Conservation (phyloP, 92 coral and sea anemone species). For the Epizoanthus stellaris region DNA sequence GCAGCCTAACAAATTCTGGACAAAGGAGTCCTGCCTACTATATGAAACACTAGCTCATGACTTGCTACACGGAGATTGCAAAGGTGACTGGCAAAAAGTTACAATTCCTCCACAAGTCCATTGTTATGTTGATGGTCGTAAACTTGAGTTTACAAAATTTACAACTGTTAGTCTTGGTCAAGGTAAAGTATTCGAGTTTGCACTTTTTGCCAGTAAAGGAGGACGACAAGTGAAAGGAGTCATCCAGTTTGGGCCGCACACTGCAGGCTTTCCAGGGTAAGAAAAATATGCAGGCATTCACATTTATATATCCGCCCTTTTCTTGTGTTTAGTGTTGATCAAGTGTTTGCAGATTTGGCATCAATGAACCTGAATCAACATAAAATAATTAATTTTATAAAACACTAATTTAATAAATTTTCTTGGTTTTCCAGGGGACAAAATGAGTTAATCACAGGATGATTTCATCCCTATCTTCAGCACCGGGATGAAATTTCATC, state of each 20-base stretch:
- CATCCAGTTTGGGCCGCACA: constrained; percentile 77
- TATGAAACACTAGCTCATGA: constrained; percentile 22
- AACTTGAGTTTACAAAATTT: constrained; percentile 55
- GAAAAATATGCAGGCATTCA: neutral
- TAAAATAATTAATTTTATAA: no score
- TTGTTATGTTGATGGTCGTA: no score
- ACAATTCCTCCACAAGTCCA: neutral
- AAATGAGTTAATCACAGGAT: no score
- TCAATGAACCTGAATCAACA: no score
- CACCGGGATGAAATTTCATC: no score
- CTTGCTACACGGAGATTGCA: constrained; percentile 51
- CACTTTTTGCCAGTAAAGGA: constrained; percentile 53
- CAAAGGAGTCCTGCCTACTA: constrained; percentile 54
- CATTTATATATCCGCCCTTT: no score
- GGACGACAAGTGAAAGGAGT: constrained; percentile 64
- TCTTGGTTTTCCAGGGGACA: no score
- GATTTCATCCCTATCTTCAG: no score
- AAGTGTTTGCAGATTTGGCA: no score
- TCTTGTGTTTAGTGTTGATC: no score
- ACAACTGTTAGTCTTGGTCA: constrained; percentile 33
- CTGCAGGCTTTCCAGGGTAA: constrained; percentile 75
- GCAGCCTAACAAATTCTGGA: constrained; percentile 68
- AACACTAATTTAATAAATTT: no score
- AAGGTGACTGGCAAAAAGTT: constrained; percentile 60
- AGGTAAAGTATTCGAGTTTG: constrained; percentile 73